phyloP scores from a whole-genome alignment of 2,113 vertebrate species.

The Brachypteracias leptosomus region DNA sequence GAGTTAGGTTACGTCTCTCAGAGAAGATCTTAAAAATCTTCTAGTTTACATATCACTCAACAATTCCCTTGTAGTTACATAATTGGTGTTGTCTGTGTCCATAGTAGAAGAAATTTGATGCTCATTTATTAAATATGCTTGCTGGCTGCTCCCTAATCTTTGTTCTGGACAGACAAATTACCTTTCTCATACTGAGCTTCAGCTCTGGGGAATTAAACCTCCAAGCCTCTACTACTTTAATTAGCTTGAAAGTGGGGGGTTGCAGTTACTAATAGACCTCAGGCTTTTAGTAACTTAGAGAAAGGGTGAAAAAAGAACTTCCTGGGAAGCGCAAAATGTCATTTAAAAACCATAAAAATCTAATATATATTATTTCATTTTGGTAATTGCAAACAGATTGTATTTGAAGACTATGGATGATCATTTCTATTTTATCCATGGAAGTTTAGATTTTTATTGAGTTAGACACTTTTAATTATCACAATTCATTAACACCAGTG shows the following conservation, averaged over 20 bases:
- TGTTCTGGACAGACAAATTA: slow-evolving; percentile 99
- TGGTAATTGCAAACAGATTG: slow-evolving; percentile 78
- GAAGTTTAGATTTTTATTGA: slow-evolving; percentile 69
- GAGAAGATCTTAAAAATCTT: slow-evolving; percentile 55
- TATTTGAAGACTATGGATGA: slow-evolving; percentile 67
- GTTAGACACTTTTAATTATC: slow-evolving; percentile 67
- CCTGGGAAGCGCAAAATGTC: slow-evolving; percentile 79
- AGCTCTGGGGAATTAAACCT: slow-evolving; percentile 94
- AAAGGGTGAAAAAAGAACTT: slow-evolving; percentile 81
- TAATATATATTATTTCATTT: slow-evolving; percentile 78
- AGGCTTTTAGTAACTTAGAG: slow-evolving; percentile 90
- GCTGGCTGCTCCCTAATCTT: slow-evolving; percentile 93
- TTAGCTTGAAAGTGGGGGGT: slow-evolving; percentile 95
- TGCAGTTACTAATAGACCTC: slow-evolving; percentile 93
- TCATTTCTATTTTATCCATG: slow-evolving; percentile 63
- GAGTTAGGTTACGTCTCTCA: slow-evolving; percentile 12
- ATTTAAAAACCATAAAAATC: slow-evolving; percentile 82
- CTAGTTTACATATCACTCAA: slow-evolving; percentile 71
- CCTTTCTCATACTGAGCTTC: slow-evolving; percentile 92
- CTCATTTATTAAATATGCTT: slow-evolving; percentile 96
- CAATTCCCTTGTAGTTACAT: slow-evolving; percentile 77
- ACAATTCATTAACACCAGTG: slow-evolving; percentile 65
- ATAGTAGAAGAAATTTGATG: slow-evolving; percentile 87
- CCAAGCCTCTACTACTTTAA: slow-evolving; percentile 95
- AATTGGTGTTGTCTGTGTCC: slow-evolving; percentile 88